These are phyloP conservation scores for Luperina testacea DNA, from an alignment of 2,888 invertebrate genomes.

Conservation along the genomic window DNA sequence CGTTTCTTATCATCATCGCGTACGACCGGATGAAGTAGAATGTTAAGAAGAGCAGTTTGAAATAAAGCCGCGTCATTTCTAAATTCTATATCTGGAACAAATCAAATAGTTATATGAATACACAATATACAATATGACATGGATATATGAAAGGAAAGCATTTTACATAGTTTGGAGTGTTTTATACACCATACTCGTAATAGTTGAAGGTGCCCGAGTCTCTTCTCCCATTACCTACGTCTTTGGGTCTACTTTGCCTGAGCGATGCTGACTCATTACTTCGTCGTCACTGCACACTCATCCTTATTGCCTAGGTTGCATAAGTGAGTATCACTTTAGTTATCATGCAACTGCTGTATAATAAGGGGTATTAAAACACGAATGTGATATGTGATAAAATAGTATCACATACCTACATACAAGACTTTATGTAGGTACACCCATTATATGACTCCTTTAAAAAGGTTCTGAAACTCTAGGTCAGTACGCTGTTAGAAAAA, in stretches of 20 bases:
- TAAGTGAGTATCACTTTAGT: not conserved
- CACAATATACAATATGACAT: not conserved
- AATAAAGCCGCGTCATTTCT: conserved; percentile 39
- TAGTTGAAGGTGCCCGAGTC: too few relatives aligned
- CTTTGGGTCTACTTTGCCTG: not conserved
- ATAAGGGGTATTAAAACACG: too few relatives aligned
- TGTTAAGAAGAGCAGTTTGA: conserved; percentile 53
- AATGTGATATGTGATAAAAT: too few relatives aligned
- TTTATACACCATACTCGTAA: not conserved
- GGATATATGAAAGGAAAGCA: not conserved
- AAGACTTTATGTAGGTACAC: too few relatives aligned
- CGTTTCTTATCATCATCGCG: conserved; percentile 82
- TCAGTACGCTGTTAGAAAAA: too few relatives aligned
- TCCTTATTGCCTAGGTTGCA: not conserved
- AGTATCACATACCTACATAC: too few relatives aligned
- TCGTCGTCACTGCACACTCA: not conserved
- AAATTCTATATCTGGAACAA: conserved; percentile 44
- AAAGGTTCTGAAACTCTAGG: too few relatives aligned
- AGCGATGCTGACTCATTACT: not conserved
- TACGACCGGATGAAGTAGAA: conserved; percentile 54
- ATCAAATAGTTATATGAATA: not conserved
- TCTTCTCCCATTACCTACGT: not conserved
- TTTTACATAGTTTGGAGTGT: not conserved
- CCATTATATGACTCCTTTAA: too few relatives aligned
- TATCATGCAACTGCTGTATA: too few relatives aligned